These are phyloP conservation scores for Hemichromis elongatus DNA, from an alignment of 2,113 vertebrate species.

Conservation along the genomic window DNA sequence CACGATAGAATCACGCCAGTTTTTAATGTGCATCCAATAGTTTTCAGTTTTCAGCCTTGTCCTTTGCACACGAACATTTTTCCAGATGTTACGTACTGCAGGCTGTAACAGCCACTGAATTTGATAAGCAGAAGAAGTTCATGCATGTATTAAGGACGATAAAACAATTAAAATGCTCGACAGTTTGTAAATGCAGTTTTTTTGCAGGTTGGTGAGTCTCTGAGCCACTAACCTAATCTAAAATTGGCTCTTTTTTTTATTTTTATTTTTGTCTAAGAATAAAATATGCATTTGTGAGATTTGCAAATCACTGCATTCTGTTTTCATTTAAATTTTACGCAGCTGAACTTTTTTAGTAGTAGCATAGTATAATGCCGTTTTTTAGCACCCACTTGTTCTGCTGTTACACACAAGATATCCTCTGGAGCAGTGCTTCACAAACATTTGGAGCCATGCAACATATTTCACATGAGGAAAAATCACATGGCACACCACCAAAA, in stretches of 20 bases:
- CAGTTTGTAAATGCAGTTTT: not conserved
- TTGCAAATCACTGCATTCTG: too few relatives aligned
- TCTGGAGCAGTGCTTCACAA: too few relatives aligned
- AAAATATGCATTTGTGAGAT: too few relatives aligned
- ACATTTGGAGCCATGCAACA: too few relatives aligned
- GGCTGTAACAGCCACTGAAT: not conserved
- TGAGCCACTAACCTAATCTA: not conserved
- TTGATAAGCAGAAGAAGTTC: rapidly evolving
- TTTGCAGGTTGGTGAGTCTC: not conserved
- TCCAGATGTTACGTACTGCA: not conserved
- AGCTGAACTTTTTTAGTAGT: not conserved
- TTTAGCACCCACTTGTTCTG: not conserved
- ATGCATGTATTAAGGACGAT: not conserved
- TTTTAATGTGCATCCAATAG: not conserved
- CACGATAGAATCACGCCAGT: not conserved
- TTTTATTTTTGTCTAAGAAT: too few relatives aligned
- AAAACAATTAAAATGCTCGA: not conserved
- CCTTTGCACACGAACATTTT: not conserved
- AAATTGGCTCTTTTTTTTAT: not conserved
- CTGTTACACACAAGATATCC: not conserved
- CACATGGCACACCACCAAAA: too few relatives aligned
- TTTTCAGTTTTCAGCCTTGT: not conserved
- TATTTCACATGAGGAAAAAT: too few relatives aligned
- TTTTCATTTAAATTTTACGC: too few relatives aligned
- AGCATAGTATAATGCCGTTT: not conserved